Evolutionary conservation across 2,797 vertebrate species (phyloP).

Genomic region (Enoplosus armatus): DNA sequence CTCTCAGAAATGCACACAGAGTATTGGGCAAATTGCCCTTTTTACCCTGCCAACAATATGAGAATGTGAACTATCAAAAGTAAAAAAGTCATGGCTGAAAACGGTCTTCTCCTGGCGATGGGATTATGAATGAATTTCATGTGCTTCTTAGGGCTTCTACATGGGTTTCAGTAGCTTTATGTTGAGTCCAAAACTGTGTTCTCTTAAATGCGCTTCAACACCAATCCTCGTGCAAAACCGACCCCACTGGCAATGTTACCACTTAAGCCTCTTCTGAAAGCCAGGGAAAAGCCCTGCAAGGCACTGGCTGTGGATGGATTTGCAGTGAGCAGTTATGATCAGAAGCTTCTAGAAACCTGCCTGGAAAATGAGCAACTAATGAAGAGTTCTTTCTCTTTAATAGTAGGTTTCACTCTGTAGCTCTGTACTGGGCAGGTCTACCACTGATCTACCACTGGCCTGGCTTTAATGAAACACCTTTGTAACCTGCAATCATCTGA

Average conservation of each 20-base stretch:
- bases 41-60: constrained; percentile 48
- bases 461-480: constrained; percentile 65
- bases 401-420: constrained; percentile 28
- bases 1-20: constrained; percentile 50
- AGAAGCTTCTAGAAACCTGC: constrained; percentile 56
- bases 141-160: constrained; percentile 64
- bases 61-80: constrained; percentile 41
- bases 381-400: constrained; percentile 51
- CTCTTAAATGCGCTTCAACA: constrained; percentile 74
- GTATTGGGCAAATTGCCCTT: constrained; percentile 54
- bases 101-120: constrained; percentile 46
- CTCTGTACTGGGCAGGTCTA: constrained; percentile 19
- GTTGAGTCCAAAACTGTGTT: constrained; percentile 69
- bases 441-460: constrained; percentile 27
- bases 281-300: constrained; percentile 71
- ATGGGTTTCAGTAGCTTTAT: constrained; percentile 67
- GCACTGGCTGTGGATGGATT: constrained; percentile 67
- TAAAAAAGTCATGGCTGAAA: constrained; percentile 45
- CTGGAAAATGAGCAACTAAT: constrained; percentile 57
- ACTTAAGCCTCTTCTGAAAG: constrained; percentile 78
- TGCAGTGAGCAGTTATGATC: constrained; percentile 64
- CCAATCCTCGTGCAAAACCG: constrained; percentile 69
- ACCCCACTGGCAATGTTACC: constrained; percentile 73
- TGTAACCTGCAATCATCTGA: constrained; percentile 46
- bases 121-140: constrained; percentile 70